These are phyloP conservation scores for Poecilia picta DNA, from an alignment of 2,797 vertebrate species.

Conservation along the genomic window DNA sequence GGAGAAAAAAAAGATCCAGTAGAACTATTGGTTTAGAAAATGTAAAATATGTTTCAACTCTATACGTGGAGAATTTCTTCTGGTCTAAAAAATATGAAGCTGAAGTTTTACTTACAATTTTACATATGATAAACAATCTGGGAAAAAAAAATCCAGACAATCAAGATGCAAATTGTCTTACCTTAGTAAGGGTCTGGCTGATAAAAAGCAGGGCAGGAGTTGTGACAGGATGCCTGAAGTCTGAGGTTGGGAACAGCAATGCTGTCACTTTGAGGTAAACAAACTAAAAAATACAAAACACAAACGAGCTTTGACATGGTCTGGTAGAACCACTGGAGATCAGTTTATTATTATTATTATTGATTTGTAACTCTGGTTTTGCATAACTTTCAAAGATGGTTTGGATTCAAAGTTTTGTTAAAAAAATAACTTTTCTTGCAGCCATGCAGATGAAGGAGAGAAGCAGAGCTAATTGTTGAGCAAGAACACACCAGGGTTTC, in stretches of 20 bases:
- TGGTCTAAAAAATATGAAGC: neutral
- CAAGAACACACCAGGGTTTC: too few relatives aligned
- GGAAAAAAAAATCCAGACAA: too few relatives aligned
- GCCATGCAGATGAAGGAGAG: neutral
- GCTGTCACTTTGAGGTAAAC: conserved; percentile 89
- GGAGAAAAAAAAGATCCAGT: neutral
- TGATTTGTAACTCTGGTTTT: neutral
- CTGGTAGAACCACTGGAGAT: neutral
- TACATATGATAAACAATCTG: neutral
- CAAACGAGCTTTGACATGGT: neutral
- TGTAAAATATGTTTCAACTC: neutral
- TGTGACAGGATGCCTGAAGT: conserved; percentile 93
- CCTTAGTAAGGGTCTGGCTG: conserved; percentile 93
- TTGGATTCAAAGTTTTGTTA: neutral
- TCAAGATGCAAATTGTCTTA: conserved; percentile 45
- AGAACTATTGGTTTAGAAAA: neutral
- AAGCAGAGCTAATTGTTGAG: neutral
- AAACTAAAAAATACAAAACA: conserved; percentile 76
- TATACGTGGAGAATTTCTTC: neutral
- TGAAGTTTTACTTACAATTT: neutral
- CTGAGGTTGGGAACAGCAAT: conserved; percentile 92
- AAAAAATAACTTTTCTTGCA: neutral
- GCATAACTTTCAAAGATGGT: neutral
- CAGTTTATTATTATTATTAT: neutral
- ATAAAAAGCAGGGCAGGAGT: conserved; percentile 91